These are phyloP conservation scores for Heliconius hermathena DNA, from an alignment of 1,140 invertebrate genomes.

Conservation along the genomic window DNA sequence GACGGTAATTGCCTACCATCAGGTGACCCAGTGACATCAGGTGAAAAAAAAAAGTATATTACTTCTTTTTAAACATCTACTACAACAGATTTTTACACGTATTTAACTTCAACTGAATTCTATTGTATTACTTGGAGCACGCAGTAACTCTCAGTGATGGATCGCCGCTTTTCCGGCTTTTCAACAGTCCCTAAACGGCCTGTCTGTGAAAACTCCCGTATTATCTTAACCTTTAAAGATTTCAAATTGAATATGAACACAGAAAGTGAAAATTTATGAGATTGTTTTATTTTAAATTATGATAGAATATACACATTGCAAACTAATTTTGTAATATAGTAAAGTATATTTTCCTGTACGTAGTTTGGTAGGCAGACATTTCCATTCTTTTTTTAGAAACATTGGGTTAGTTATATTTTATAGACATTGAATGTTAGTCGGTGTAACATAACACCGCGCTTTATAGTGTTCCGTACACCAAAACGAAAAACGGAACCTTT, in stretches of 20 bases:
- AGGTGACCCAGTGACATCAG: too few species aligned
- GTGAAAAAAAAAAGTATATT: background rate
- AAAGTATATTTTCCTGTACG: too few species aligned
- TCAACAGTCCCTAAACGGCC: slow-evolving; percentile 3
- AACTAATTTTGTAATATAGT: too few species aligned
- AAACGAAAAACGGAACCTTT: too few species aligned
- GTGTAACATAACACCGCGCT: background rate
- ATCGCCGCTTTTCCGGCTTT: slow-evolving; percentile 8
- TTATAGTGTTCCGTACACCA: background rate
- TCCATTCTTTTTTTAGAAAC: too few species aligned
- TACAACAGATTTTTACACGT: background rate
- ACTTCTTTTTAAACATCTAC: background rate
- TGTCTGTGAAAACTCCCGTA: background rate
- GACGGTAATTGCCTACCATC: too few species aligned
- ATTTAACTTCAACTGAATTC: background rate
- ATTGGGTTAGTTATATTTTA: background rate
- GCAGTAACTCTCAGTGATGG: slow-evolving; percentile 8
- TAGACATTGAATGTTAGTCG: background rate
- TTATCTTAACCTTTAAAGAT: background rate
- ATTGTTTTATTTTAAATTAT: background rate
- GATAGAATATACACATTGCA: background rate
- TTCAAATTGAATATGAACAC: background rate
- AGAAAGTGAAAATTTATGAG: background rate
- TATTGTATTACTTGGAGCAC: background rate
- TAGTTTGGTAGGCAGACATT: too few species aligned